Conservation (phyloP, 2,888 invertebrate genomes). For the Myopa tessellatipennis region DNA sequence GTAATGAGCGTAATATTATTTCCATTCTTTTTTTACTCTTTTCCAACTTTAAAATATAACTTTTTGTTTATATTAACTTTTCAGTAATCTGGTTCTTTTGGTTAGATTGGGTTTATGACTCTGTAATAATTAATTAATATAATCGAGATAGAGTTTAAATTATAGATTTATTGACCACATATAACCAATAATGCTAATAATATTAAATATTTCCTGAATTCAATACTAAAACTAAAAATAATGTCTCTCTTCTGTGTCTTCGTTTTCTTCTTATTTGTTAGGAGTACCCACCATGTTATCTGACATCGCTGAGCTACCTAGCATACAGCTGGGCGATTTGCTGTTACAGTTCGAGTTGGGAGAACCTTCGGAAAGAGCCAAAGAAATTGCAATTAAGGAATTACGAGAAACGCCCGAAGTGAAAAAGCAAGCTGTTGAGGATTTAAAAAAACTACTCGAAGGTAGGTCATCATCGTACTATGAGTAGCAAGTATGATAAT, state of each 20-base stretch:
- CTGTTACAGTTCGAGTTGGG: slow-evolving; percentile 74
- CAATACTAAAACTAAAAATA: too few relatives aligned
- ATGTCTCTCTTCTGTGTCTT: background rate
- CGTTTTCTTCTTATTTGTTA: slow-evolving; percentile 63
- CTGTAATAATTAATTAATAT: too few relatives aligned
- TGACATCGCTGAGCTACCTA: slow-evolving; percentile 76
- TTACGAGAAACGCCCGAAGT: slow-evolving; percentile 79
- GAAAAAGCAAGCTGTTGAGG: slow-evolving; percentile 72
- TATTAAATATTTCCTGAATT: too few relatives aligned
- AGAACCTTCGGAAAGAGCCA: slow-evolving; percentile 73
- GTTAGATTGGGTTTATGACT: too few relatives aligned
- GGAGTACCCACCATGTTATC: slow-evolving; percentile 80
- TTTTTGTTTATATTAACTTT: too few relatives aligned
- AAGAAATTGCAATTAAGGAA: slow-evolving; percentile 77
- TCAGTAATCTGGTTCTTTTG: too few relatives aligned
- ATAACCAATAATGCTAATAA: too few relatives aligned
- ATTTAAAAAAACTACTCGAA: slow-evolving; percentile 72
- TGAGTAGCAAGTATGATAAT: background rate
- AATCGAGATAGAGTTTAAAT: too few relatives aligned
- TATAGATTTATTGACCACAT: too few relatives aligned
- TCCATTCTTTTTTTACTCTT: too few relatives aligned
- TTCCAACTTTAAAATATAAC: too few relatives aligned
- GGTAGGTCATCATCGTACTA: slow-evolving; percentile 67
- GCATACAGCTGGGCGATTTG: slow-evolving; percentile 75
- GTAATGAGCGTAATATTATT: too few relatives aligned